Conservation (phyloP, 2,797 vertebrate species). For the Sandelia bainsii region DNA sequence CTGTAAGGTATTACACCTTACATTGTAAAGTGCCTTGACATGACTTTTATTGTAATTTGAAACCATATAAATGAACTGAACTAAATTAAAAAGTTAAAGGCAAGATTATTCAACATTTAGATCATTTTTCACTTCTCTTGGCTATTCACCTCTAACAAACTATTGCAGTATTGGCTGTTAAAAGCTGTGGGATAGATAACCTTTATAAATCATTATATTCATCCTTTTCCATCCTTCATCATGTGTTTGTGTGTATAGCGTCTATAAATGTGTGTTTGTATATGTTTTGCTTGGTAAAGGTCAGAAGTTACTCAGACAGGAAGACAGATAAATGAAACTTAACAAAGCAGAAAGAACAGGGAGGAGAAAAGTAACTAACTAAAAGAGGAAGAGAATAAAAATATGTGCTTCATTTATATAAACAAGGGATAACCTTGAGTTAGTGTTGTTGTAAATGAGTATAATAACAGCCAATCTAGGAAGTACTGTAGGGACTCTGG, state of each 20-base stretch:
- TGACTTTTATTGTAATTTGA: too few relatives aligned
- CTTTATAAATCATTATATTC: conserved; percentile 74
- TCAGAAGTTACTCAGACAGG: conserved; percentile 74
- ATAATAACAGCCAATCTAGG: conserved; percentile 3
- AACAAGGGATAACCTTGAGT: conserved; percentile 5
- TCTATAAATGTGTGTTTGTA: conserved; percentile 24
- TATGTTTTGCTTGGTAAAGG: conserved; percentile 73
- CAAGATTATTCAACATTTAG: background rate
- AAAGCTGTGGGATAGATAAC: conserved; percentile 67
- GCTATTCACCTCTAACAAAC: conserved; percentile 35
- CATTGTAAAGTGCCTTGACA: too few relatives aligned
- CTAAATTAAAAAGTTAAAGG: background rate
- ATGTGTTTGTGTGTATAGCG: conserved; percentile 21
- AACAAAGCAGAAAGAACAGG: conserved; percentile 71
- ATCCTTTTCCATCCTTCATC: conserved; percentile 51
- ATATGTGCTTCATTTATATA: conserved; percentile 31
- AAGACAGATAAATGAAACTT: conserved; percentile 78
- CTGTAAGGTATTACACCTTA: background rate
- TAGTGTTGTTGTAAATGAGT: background rate
- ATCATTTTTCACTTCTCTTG: background rate
- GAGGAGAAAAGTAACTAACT: conserved; percentile 38
- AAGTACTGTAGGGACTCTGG: conserved; percentile 3
- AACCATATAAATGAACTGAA: too few relatives aligned
- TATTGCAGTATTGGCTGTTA: conserved; percentile 37
- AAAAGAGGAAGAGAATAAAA: conserved; percentile 32